Evolutionary conservation across 2,113 vertebrate species (phyloP).

Genomic region (Gallinago jamesoni): DNA sequence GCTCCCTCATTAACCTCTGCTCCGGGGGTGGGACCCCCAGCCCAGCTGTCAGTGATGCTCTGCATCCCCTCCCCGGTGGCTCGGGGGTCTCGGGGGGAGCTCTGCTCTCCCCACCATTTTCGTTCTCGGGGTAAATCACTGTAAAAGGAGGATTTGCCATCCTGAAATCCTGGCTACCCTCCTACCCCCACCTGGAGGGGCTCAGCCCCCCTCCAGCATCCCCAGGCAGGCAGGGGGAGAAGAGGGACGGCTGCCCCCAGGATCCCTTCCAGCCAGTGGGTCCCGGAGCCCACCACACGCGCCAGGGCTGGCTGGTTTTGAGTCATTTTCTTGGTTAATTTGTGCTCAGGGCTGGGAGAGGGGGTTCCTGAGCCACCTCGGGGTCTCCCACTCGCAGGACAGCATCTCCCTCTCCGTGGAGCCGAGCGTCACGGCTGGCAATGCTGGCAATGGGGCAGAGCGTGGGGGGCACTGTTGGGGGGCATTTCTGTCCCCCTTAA

Average conservation of each 20-base stretch:
- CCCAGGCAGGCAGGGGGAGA: not conserved
- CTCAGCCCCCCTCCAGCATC: not conserved
- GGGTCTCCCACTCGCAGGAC: rapidly evolving
- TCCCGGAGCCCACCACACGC: rapidly evolving
- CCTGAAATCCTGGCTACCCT: not conserved
- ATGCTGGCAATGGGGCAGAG: not conserved
- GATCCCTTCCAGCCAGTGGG: not conserved
- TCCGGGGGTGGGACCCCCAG: not conserved
- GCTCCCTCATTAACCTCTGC: constrained; percentile 48
- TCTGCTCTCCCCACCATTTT: not conserved
- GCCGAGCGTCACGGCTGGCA: rapidly evolving
- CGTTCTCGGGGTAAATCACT: not conserved
- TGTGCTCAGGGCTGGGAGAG: not conserved
- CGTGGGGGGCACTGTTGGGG: rapidly evolving
- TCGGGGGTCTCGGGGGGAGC: not conserved
- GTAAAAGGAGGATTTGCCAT: not conserved
- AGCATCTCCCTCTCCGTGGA: rapidly evolving
- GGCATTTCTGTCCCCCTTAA: not conserved
- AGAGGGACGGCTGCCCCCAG: not conserved
- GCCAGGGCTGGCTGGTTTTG: not conserved
- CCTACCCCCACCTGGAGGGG: rapidly evolving
- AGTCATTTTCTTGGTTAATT: not conserved
- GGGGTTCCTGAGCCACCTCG: rapidly evolving
- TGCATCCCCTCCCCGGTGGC: rapidly evolving
- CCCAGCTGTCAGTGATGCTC: constrained; percentile 33